Base-by-base conservation (phyloP, 2,797 vertebrate species). In the Hydrocynus forskahlii region DNA sequence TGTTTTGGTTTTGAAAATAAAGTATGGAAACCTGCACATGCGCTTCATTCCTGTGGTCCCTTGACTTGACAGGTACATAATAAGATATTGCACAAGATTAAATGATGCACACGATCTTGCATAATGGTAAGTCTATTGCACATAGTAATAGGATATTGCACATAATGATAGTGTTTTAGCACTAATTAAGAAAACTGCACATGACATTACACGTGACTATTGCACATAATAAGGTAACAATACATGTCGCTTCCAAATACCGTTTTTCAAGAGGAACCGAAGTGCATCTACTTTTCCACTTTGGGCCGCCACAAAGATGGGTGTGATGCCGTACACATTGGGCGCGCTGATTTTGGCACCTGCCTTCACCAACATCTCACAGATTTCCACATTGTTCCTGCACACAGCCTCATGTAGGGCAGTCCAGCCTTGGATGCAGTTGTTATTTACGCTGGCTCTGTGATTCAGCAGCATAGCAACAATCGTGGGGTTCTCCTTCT, bases 291-390 rank as follows among this genome's bases (percentile, higher is more conserved):
- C 1, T 77, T 95, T 95, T 60, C 97, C 98, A 0, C 93, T 95
- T 87, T 99, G 96, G 64, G 97, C 96, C 0, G 97, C 97, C 6
- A 95, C 94, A 68, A 99, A 99, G 71, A 98, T 88, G 0, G 98
- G 95, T 0, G 93, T 92, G 90, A 98, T 96, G 85, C 97, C 97
- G 0, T 96, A 97, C 19, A 91, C 83, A 0, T 97, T 97, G 84
- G 90, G 81, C 6, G 92, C 82, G 74, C 93, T 94, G 79, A 95
- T 91, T 84, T 98, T 97, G 83, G 96, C 97, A 0, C 97, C 97
- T 0, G 94, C 95, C 79, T 92, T 94, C 79, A 98, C 77, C 48
- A 99, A 92, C 90, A 97, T 94, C 45, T 97, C 95, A 19, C 96
- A 96, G 86, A 96, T 96, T 86, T 98, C 96, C 83, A 97, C 82